phyloP scores from a whole-genome alignment of 2,888 invertebrate species.

The Odontothrips loti region DNA sequence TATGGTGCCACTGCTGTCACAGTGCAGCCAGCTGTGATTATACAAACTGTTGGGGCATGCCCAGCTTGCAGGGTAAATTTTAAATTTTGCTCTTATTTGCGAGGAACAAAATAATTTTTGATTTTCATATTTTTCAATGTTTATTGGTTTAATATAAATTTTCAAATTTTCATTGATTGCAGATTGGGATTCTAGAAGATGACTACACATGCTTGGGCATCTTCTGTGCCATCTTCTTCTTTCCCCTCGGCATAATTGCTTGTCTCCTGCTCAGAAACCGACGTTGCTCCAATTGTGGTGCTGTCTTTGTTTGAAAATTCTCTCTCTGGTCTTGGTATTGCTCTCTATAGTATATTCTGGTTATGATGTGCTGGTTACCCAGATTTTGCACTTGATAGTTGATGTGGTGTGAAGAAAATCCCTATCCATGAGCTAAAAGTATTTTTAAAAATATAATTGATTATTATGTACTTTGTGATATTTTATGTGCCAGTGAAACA shows the following conservation, averaged over 20 bases:
- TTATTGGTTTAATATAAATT: not conserved
- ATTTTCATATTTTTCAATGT: not conserved
- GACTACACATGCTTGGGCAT: constrained; percentile 82
- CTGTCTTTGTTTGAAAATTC: constrained; percentile 61
- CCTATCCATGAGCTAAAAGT: not conserved
- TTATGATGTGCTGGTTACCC: not conserved
- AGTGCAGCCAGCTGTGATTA: constrained; percentile 66
- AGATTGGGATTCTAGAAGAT: constrained; percentile 78
- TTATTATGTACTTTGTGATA: not conserved
- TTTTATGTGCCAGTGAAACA: constrained; percentile 2
- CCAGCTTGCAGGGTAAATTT: constrained; percentile 72
- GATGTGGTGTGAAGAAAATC: not conserved
- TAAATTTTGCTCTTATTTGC: not conserved
- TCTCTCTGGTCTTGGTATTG: not conserved
- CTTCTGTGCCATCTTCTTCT: constrained; percentile 77
- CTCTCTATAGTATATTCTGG: not conserved
- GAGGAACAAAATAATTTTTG: not conserved
- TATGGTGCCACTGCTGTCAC: constrained; percentile 47
- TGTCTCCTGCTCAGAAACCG: constrained; percentile 79
- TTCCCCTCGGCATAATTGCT: constrained; percentile 81
- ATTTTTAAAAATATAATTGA: not conserved
- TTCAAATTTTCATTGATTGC: constrained; percentile 37
- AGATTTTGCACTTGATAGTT: not conserved
- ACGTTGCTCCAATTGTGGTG: constrained; percentile 83
- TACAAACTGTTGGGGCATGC: constrained; percentile 80